Base-by-base conservation (phyloP, 2,888 invertebrate species). In the Entomobrya proxima region DNA sequence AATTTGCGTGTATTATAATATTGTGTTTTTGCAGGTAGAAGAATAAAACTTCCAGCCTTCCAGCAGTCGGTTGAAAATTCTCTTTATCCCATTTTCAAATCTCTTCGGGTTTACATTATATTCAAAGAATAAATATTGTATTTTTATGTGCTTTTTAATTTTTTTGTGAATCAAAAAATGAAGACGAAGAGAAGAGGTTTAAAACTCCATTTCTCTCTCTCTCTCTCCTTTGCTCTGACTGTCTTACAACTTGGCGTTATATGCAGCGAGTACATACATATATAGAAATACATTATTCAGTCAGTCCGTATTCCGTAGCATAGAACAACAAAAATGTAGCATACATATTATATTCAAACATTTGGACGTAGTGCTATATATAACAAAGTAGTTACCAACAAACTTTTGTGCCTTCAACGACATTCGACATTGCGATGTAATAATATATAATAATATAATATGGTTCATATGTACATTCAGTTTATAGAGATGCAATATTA, bases 151-250 rank as follows among this genome's bases (percentile, higher is more conserved):
- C 58, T 52, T 76, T 55, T 3, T 52, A 50, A 52, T 64, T 69
- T 32, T 47, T 75, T 44, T 83, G 83, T 55, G 83, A 83, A 83
- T 83, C 83, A 83, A 82, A 83, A 82, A 69, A 64, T 69, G 69
- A 69, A 69, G 69, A 83, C 64, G 83, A 77, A 77, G 84, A 84
- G 84, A 84, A 84, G 84, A 84, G 84, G 55, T 84, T 84, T 84
- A 77, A 84, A 84, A 77, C 77, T 84, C 84, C 78, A 32, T 64
- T 77, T 84, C 37, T 83, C 83, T 82, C 76, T 78, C 72, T 81
- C 81, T 81, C 75, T 81, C 83, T 76, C 84, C 77, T 84, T 77
- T 67, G 55, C 84, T 69, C 77, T 77, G 84, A 84, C 84, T 84
- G 84, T 72, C 77, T 52, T 83, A 55, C n/a, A n/a, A n/a, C 24